Conservation (phyloP, 2,797 vertebrate species). For the Brachyrhaphis roseni region DNA sequence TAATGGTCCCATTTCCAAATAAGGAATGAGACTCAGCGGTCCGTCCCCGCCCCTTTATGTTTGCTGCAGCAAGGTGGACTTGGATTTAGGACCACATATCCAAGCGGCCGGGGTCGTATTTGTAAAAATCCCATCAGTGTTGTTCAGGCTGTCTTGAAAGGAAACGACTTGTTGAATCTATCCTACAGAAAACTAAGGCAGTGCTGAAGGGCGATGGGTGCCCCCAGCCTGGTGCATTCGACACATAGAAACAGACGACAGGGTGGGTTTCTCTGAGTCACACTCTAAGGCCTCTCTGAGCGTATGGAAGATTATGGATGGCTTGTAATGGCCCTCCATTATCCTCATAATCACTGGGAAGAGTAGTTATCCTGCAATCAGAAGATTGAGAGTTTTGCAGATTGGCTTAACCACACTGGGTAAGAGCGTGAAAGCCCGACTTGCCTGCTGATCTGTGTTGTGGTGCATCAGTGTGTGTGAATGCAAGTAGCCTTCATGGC, state of each 20-base stretch:
- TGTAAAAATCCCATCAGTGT: too few relatives aligned
- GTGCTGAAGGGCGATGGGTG: neutral
- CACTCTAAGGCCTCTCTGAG: conserved; percentile 74
- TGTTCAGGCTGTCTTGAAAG: too few relatives aligned
- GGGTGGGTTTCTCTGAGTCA: conserved; percentile 75
- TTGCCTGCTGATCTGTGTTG: neutral
- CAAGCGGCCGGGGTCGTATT: too few relatives aligned
- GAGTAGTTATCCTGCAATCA: neutral
- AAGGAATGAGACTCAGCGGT: too few relatives aligned
- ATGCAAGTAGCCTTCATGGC: neutral
- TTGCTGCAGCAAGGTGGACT: too few relatives aligned
- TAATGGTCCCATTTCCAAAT: too few relatives aligned
- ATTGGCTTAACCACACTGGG: neutral
- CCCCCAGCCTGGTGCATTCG: conserved; percentile 85
- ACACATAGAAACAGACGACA: conserved; percentile 85
- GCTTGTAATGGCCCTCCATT: neutral
- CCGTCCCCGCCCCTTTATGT: too few relatives aligned
- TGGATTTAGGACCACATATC: too few relatives aligned
- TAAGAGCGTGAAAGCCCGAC: neutral
- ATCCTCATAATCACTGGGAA: neutral
- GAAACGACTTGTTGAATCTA: neutral
- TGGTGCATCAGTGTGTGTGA: neutral
- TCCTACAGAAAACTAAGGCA: neutral
- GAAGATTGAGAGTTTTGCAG: neutral
- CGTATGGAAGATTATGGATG: neutral